Base-by-base conservation (phyloP, 2,797 vertebrate species). In the Mallotus villosus region DNA sequence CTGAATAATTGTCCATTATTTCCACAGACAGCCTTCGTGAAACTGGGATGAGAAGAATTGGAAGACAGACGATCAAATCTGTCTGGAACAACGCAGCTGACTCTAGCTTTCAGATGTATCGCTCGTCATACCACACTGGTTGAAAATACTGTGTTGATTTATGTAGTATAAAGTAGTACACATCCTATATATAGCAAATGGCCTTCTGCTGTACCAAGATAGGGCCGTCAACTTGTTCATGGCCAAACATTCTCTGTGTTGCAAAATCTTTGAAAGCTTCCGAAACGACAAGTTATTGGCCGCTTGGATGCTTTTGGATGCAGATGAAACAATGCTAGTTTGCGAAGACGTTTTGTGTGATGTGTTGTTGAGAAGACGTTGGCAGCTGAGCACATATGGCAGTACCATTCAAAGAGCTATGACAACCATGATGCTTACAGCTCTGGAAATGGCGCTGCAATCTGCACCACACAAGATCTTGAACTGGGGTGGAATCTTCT, bases 321-420 rank as follows among this genome's bases (percentile, higher is more conserved):
- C 49, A n/a, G 64, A 66, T 66, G 37, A 46, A 11, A 46, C 2
- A 46, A 46, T 8, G 41, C 12, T 46, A 46, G 41, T 8, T 46
- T 46, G 41, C 2, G 19, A 55, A 19, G 51, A 19, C 17, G 0
- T 25, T 25, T 11, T 16, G 22, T 27, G 24, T 29, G 41, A 22
- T n/a, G 21, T n/a, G 71, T n/a, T 24, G 57, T 63, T 29, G 55
- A 41, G 14, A 27, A 61, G 19, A 32, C 46, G 87, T 22, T 84
- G 95, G 77, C 88, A 89, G 87, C 86, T 91, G 88, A 83, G 87
- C 93, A 87, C 95, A 88, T 93, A 95, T 89, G 90, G 94, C 95
- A 96, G 96, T 92, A 96, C 96, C 96, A 97, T 96, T 95, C 94
- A 95, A 94, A 97, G 96, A 97, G 96, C 96, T 96, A 96, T 96